Evolutionary conservation across 2,113 vertebrate species (phyloP).

Genomic region (Nycticryphes semicollaris): DNA sequence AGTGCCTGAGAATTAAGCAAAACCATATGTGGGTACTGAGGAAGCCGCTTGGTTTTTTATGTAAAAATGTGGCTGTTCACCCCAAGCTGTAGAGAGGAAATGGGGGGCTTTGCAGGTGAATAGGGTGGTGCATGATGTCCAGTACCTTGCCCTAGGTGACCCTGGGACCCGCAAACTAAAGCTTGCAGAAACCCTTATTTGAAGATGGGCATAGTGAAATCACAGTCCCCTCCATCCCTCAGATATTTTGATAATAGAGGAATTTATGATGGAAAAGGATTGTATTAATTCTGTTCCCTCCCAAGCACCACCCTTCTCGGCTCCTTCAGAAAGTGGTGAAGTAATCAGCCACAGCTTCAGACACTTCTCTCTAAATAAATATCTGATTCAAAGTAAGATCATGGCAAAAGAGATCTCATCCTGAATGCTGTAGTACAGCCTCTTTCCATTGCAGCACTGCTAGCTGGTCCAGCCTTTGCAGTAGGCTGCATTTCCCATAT

Average conservation of each 20-base stretch:
- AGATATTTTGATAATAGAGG: not conserved
- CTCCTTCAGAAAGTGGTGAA: conserved; percentile 12
- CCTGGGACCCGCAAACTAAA: not conserved
- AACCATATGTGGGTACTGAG: not conserved
- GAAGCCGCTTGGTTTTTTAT: not conserved
- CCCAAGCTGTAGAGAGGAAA: not conserved
- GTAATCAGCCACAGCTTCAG: not conserved
- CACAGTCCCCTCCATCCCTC: not conserved
- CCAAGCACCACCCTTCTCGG: conserved; percentile 9
- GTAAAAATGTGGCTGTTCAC: not conserved
- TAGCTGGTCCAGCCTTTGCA: not conserved
- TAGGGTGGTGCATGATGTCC: fast-evolving
- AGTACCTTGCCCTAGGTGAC: not conserved
- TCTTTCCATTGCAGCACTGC: not conserved
- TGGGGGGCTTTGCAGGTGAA: not conserved
- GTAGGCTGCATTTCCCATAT: not conserved
- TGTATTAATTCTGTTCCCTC: not conserved
- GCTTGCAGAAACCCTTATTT: not conserved
- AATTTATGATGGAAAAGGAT: not conserved
- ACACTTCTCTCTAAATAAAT: not conserved
- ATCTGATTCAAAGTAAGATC: conserved; percentile 47
- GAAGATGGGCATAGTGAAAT: not conserved
- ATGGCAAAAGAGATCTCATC: conserved; percentile 52
- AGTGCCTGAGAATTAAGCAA: not conserved
- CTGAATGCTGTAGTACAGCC: not conserved